Base-by-base conservation (phyloP, 2,797 vertebrate species). In the Garrulus glandarius region DNA sequence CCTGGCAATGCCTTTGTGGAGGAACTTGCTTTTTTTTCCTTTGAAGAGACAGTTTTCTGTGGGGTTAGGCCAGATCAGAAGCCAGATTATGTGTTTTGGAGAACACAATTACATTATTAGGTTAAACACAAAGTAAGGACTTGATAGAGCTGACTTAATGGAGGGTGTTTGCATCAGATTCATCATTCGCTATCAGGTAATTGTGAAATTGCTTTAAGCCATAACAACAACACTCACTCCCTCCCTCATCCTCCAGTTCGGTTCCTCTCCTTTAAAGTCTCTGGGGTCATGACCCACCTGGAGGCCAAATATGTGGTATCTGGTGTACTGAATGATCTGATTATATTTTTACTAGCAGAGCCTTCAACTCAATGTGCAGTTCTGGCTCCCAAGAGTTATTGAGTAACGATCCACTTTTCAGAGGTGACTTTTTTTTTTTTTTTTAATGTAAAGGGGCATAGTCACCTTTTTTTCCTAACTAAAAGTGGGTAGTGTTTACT, bases 181-280 rank as follows among this genome's bases (percentile, higher is more conserved):
- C 94, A 95, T 95, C 90, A 94, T 93, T 97, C 19, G 0, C 96
- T 96, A 95, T 97, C 96, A 95, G 96, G 94, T 95, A 96, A 95
- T 97, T 96, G 96, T 96, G 96, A 97, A 97, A 97, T 96, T 95
- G 96, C 96, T 96, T 92, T 95, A 96, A 96, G 94, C 95, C 95
- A 94, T 86, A 96, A 95, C 94, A 95, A 93, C 93, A 96, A 63
- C 91, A 92, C 47, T 93, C 80, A 53, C 91, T 71, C 86, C 94
- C 94, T 93, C 91, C 87, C 77, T 90, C 94, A 94, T 92, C 92
- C 94, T 95, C 83, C 83, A 50, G 27, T 88, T 95, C 83, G 83
- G 95, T 96, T 96, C 96, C 94, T 96, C 83, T 96, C 87, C 90
- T 96, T 96, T 97, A 96, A 97, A 96, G 96, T 96, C 85, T 30